Conservation (phyloP, 2,888 invertebrate genomes). For the Eueremaeus valkanovi region DNA sequence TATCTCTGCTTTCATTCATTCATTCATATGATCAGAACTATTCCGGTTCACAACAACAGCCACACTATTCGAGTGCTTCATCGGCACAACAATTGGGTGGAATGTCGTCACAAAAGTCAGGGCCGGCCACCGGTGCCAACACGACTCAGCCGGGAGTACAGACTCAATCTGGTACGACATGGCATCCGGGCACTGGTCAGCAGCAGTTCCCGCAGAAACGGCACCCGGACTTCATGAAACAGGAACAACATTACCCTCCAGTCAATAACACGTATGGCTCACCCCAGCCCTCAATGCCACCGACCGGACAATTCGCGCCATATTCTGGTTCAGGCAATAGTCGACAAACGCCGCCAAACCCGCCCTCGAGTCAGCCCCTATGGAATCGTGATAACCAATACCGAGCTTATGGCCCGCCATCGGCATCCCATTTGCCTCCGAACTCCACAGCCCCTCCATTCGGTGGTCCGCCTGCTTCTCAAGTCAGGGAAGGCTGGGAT, state of each 20-base stretch:
- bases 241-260: conserved; percentile 52
- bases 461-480: neutral
- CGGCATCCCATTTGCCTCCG: conserved; percentile 31
- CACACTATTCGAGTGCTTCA: conserved; percentile 12
- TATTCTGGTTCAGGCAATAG: conserved; percentile 6
- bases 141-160: neutral
- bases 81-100: conserved; percentile 31
- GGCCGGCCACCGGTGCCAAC: conserved; percentile 8
- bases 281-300: neutral
- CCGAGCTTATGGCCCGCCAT: conserved; percentile 33
- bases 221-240: conserved; percentile 48
- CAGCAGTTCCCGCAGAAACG: conserved; percentile 45
- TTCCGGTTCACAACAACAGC: conserved; percentile 21
- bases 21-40: neutral
- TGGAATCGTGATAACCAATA: conserved; percentile 30
- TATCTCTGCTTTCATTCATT: too few relatives aligned
- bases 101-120: conserved; percentile 29
- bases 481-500: conserved; percentile 24
- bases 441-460: neutral
- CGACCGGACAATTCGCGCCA: conserved; percentile 21
- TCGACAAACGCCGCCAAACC: conserved; percentile 30
- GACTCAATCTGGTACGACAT: conserved; percentile 33
- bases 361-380: neutral
- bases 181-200: conserved; percentile 35
- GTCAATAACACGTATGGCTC: conserved; percentile 6